phyloP scores from a whole-genome alignment of 23 tunicate genomes.

The Botrylloides violaceus region DNA sequence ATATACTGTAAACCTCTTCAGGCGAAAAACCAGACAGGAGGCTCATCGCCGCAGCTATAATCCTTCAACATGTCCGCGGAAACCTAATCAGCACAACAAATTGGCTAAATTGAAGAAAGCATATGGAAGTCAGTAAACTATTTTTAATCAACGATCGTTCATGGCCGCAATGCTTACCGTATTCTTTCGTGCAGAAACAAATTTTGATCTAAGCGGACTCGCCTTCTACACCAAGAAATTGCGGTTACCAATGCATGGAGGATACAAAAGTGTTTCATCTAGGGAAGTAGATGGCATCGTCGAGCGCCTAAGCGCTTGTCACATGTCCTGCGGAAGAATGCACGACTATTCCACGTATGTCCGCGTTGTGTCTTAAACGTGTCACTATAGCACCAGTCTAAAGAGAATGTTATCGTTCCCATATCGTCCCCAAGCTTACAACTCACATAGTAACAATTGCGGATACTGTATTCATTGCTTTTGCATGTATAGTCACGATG shows the following conservation, averaged over 20 bases:
- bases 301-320: conserved; percentile 1
- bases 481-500: too few relatives aligned
- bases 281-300: conserved; percentile 6
- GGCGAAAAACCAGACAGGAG: too few relatives aligned
- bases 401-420: too few relatives aligned
- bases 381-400: too few relatives aligned
- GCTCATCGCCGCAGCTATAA: too few relatives aligned
- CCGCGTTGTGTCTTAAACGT: not conserved
- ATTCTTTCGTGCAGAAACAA: conserved; percentile 4
- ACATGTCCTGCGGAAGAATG: conserved; percentile 2
- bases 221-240: not conserved
- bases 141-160: not conserved
- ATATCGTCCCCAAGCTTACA: too few relatives aligned
- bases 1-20: too few relatives aligned
- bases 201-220: not conserved
- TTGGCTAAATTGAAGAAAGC: conserved; percentile 12
- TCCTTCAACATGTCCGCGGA: too few relatives aligned
- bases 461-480: too few relatives aligned
- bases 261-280: conserved; percentile 9
- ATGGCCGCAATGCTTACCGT: not conserved
- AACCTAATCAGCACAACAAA: too few relatives aligned
- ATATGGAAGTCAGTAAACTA: conserved; percentile 1
- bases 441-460: too few relatives aligned
- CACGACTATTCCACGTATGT: conserved; percentile 10
- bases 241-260: conserved; percentile 21